phyloP scores from a whole-genome alignment of 2,113 vertebrate genomes.

The Nothobranchius furzeri region DNA sequence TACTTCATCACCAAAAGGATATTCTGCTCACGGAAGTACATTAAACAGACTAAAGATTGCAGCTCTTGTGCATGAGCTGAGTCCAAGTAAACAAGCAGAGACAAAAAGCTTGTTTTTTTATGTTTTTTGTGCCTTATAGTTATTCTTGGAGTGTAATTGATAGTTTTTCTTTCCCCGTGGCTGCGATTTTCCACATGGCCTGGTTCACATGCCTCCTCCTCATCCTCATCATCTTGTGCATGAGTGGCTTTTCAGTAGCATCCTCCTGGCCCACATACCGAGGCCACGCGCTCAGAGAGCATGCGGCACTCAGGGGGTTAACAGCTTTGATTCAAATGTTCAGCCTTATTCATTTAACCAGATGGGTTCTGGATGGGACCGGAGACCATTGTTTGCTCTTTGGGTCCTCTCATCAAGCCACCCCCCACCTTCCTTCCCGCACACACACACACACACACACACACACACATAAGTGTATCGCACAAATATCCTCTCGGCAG shows the following conservation, averaged over 20 bases:
- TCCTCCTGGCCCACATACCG: slow-evolving; percentile 67
- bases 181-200: slow-evolving; percentile 76
- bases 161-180: slow-evolving; percentile 74
- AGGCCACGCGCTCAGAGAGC: slow-evolving; percentile 40
- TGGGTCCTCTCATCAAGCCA: slow-evolving; percentile 31
- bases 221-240: slow-evolving; percentile 58
- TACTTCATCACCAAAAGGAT: slow-evolving; percentile 17
- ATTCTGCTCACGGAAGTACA: not conserved
- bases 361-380: slow-evolving; percentile 23
- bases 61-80: slow-evolving; percentile 17
- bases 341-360: slow-evolving; percentile 50
- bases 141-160: slow-evolving; percentile 68
- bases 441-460: not conserved
- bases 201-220: slow-evolving; percentile 66
- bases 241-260: slow-evolving; percentile 51
- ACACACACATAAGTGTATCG: slow-evolving; percentile 26
- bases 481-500: slow-evolving; percentile 57
- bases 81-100: slow-evolving; percentile 2
- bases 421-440: slow-evolving; percentile 1
- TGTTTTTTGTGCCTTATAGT: slow-evolving; percentile 60
- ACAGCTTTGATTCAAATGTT: slow-evolving; percentile 57
- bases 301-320: slow-evolving; percentile 54
- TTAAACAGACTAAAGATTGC: not conserved
- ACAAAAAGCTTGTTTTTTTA: not conserved
- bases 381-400: slow-evolving; percentile 55